phyloP scores from a whole-genome alignment of 2,888 invertebrate genomes.

The Nemoura dubitans region DNA sequence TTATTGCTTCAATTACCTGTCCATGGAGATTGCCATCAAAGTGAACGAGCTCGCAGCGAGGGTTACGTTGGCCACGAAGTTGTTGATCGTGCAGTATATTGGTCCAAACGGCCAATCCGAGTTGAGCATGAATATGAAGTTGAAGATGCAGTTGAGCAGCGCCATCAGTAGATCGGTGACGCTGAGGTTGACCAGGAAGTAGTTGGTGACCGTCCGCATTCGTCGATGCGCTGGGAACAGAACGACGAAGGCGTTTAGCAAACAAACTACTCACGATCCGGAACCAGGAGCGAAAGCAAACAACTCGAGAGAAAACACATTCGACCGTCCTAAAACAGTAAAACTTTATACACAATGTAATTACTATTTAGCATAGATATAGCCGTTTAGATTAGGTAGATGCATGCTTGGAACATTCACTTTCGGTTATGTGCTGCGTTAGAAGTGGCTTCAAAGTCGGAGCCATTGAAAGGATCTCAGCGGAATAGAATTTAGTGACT shows the following conservation, averaged over 20 bases:
- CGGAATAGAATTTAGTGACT: not conserved
- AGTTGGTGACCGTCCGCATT: constrained; percentile 92
- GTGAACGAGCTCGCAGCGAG: constrained; percentile 68
- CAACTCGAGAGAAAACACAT: not conserved
- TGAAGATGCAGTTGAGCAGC: constrained; percentile 65
- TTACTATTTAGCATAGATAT: not conserved
- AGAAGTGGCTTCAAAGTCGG: not conserved
- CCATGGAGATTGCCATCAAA: constrained; percentile 68
- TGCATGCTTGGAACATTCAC: not conserved
- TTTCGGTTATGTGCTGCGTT: not conserved
- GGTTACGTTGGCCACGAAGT: constrained; percentile 66
- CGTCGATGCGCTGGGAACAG: constrained; percentile 75
- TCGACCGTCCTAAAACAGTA: not conserved
- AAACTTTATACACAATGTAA: not conserved
- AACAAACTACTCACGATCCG: not conserved
- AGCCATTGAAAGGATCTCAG: not conserved
- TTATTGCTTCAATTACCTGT: constrained; percentile 61
- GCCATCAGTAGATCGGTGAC: constrained; percentile 87
- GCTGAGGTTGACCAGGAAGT: constrained; percentile 89
- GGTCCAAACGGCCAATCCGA: constrained; percentile 67
- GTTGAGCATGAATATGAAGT: constrained; percentile 65
- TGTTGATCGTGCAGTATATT: constrained; percentile 65
- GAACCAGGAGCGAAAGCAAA: not conserved
- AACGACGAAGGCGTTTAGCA: constrained; percentile 14
- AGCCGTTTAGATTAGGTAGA: not conserved